Evolutionary conservation across 1,140 invertebrate species (phyloP).

Genomic region (Prorops nasuta): DNA sequence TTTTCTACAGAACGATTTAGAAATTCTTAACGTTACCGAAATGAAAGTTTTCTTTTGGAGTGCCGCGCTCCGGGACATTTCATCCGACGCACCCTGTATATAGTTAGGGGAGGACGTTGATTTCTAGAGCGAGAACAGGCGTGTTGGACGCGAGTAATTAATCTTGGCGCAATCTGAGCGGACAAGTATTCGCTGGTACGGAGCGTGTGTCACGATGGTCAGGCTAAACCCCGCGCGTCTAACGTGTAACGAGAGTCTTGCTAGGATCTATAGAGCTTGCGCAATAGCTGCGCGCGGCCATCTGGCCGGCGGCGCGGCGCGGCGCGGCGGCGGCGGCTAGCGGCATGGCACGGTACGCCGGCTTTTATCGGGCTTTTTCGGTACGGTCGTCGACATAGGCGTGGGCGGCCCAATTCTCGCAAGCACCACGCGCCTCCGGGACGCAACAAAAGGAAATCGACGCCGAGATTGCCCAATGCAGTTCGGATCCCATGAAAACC

Average conservation of each 20-base stretch:
- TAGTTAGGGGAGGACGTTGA: too few species aligned
- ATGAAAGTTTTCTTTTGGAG: too few species aligned
- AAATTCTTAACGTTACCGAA: too few species aligned
- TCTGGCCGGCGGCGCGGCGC: not conserved
- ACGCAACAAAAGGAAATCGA: too few species aligned
- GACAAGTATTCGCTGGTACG: too few species aligned
- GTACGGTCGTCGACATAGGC: conserved; percentile 28
- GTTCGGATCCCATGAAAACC: not conserved
- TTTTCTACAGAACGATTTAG: too few species aligned
- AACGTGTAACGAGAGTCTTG: not conserved
- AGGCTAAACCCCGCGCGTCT: conserved; percentile 8
- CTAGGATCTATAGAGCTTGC: conserved; percentile 19
- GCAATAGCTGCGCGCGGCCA: conserved; percentile 15
- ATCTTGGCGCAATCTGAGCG: too few species aligned
- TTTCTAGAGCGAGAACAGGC: too few species aligned
- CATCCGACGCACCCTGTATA: too few species aligned
- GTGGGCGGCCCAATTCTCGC: conserved; percentile 30
- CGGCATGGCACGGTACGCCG: conserved; percentile 24
- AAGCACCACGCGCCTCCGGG: conserved; percentile 14
- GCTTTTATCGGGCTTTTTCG: conserved; percentile 38
- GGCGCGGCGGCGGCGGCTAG: conserved; percentile 20
- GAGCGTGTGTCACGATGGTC: conserved; percentile 9
- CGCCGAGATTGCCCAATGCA: not conserved
- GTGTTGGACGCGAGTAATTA: too few species aligned
- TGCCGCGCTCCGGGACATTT: too few species aligned